Evolutionary conservation across 2,888 invertebrate genomes (phyloP), one percentile per base, ranked within the genome.

Genomic region (Lapara coniferarum): DNA sequence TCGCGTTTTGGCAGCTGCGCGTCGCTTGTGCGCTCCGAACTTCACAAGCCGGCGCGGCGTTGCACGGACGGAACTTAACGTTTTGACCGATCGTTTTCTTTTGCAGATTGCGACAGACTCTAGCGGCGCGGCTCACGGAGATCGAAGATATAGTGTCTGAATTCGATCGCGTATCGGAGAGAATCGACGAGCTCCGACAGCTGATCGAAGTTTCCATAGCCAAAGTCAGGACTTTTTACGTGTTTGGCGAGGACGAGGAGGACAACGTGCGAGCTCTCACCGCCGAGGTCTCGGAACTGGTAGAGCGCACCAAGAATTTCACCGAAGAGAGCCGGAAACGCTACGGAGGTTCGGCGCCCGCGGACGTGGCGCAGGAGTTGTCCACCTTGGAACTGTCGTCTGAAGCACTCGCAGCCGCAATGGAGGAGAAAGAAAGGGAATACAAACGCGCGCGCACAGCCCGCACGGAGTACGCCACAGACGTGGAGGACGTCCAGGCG

Each of bases 401-500:
- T 66, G 98, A 98, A 89, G 95, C 96, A 73, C 94, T 97, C 70
- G 95, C 95, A 68, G 96, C 96, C 80, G 95, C 95, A 67, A 97
- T 98, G 97, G 98, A 98, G 84, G 97, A 97, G 83, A 97, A 97
- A 88, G 96, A 97, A 83, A 95, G 97, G 85, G 97, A 98, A 87
- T 97, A 97, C 91, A 97, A 97, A 87, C 96, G 97, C 74, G 98
- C 98, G 37, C 95, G 96, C 81, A 97, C 97, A 16, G 95, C 97
- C 71, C 95, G 98, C 70, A 95, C 96, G 67, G 98, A 98, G 77
- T 98, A 98, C 88, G 89, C 96, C 66, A 92, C 94, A 44, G 97
- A 97, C 81, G 96, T 97, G 44, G 97, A 97, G 76, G 96, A 96
- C 74, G 95, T 98, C 37, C 97, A 97, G 84, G 94, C 95, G 70